phyloP scores from a whole-genome alignment of 92 coral and sea anemone genomes.

The Heteractis magnifica region DNA sequence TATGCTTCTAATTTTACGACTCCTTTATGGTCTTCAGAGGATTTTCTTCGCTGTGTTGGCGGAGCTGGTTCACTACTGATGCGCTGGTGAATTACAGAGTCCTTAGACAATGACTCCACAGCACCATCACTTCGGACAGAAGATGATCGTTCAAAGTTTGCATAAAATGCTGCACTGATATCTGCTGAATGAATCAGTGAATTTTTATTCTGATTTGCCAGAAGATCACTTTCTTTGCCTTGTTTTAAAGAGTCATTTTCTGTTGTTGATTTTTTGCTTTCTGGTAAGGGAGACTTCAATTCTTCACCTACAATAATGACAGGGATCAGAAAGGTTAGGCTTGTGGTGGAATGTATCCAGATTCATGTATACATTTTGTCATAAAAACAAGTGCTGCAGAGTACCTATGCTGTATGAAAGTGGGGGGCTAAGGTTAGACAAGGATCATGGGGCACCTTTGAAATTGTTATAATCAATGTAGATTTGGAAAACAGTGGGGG shows the following conservation, averaged over 20 bases:
- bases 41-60: neutral
- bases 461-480: too few relatives aligned
- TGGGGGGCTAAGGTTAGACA: too few relatives aligned
- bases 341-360: too few relatives aligned
- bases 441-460: too few relatives aligned
- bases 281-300: constrained; percentile 16
- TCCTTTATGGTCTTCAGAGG: constrained; percentile 14
- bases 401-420: too few relatives aligned
- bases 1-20: constrained; percentile 57
- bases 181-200: neutral
- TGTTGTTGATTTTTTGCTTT: constrained; percentile 9
- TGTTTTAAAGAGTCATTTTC: neutral
- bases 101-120: constrained; percentile 11
- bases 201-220: neutral
- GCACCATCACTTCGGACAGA: constrained; percentile 56
- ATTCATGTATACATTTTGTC: too few relatives aligned
- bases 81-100: constrained; percentile 31
- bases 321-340: neutral
- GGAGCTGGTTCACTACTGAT: constrained; percentile 26
- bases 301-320: constrained; percentile 18
- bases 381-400: too few relatives aligned
- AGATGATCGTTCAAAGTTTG: constrained; percentile 43
- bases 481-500: too few relatives aligned
- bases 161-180: neutral
- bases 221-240: neutral